phyloP scores from a whole-genome alignment of 2,888 invertebrate genomes.

The Hydrotaea cyrtoneurina region DNA sequence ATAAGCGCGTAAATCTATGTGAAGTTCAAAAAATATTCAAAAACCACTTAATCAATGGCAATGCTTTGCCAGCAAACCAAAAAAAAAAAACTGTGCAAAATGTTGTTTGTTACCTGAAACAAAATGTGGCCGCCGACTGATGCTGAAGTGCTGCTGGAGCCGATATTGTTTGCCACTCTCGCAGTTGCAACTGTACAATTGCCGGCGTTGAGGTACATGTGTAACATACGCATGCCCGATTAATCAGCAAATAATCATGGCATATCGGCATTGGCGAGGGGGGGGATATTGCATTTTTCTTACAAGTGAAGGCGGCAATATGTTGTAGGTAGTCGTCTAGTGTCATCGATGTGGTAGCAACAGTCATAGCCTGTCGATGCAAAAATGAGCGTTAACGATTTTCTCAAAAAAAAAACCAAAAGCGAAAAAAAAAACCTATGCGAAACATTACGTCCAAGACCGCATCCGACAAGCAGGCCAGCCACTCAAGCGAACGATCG shows the following conservation, averaged over 20 bases:
- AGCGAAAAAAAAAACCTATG: not conserved
- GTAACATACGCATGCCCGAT: slow-evolving; percentile 61
- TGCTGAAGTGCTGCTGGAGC: not conserved
- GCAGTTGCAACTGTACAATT: not conserved
- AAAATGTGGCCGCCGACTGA: slow-evolving; percentile 16
- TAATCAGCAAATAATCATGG: slow-evolving; percentile 58
- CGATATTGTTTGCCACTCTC: not conserved
- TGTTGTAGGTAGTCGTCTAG: not conserved
- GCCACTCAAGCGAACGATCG: slow-evolving; percentile 31
- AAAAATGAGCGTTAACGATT: slow-evolving; percentile 15
- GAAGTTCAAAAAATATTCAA: slow-evolving; percentile 45
- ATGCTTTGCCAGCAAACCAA: not conserved
- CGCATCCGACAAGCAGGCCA: slow-evolving; percentile 34
- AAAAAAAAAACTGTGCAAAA: slow-evolving; percentile 11
- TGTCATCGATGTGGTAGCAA: not conserved
- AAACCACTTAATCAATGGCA: slow-evolving; percentile 44
- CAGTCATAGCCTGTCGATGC: not conserved
- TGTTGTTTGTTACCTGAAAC: slow-evolving; percentile 44
- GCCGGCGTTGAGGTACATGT: slow-evolving; percentile 44
- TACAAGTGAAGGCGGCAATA: not conserved
- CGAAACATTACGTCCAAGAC: slow-evolving; percentile 22
- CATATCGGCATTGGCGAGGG: slow-evolving; percentile 40
- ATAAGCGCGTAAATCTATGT: slow-evolving; percentile 31
- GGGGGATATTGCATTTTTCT: not conserved
- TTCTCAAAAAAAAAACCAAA: not conserved